These are phyloP conservation scores for Geophilus truncorum DNA, from an alignment of 2,888 invertebrate species.

Conservation along the genomic window DNA sequence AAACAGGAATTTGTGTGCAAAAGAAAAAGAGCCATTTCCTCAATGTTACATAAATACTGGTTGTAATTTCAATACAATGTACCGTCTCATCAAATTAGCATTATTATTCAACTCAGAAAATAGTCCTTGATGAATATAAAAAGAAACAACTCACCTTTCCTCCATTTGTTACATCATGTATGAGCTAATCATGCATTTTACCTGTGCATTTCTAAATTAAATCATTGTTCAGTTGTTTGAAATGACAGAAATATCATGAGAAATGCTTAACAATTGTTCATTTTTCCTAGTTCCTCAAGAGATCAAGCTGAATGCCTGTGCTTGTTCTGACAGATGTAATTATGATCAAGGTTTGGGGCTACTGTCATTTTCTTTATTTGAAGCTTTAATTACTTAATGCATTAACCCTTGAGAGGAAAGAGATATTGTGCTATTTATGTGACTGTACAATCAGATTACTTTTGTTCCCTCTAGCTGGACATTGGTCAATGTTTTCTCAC, in stretches of 20 bases:
- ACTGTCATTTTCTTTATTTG: too few relatives aligned
- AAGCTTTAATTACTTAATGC: too few relatives aligned
- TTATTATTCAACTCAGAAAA: background rate
- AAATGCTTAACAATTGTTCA: background rate
- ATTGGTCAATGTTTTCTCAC: too few relatives aligned
- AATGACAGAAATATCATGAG: background rate
- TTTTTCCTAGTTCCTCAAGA: too few relatives aligned
- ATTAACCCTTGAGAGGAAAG: too few relatives aligned
- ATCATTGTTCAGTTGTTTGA: background rate
- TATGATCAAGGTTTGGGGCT: too few relatives aligned
- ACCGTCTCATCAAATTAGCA: slow-evolving; percentile 3
- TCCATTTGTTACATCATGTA: background rate
- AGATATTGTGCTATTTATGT: too few relatives aligned
- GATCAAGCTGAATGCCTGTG: too few relatives aligned
- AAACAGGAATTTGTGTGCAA: background rate
- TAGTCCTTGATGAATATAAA: background rate
- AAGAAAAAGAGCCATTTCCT: background rate
- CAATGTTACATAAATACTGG: slow-evolving; percentile 1
- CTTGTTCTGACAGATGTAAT: too few relatives aligned
- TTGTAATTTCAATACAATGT: background rate
- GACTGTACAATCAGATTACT: too few relatives aligned
- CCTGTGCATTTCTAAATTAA: too few relatives aligned
- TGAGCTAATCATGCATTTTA: background rate
- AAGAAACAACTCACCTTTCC: background rate
- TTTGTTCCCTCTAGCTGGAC: too few relatives aligned